Base-by-base conservation (phyloP, 2,888 invertebrate species). In the Ectemnius continuus region DNA sequence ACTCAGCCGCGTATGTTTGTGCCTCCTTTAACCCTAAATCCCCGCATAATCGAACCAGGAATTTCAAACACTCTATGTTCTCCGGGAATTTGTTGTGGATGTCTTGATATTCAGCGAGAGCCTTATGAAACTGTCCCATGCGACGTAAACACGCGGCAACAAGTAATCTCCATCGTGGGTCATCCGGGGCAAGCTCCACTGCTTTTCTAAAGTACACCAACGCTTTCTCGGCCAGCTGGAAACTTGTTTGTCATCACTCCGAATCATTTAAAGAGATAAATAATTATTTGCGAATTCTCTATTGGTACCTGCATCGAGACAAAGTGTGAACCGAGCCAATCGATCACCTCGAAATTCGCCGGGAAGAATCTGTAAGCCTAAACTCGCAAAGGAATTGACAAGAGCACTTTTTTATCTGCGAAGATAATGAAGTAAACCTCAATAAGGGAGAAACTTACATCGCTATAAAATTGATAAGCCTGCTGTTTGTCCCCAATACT, bases 51-150 rank as follows among this genome's bases (percentile, higher is more conserved):
- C 97, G 94, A n/a, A 97, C 95, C 85, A 98, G 93, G 89, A 97
- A 94, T 91, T 97, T 96, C 66, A 98, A 92, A 91, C 99, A 99
- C 88, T 98, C 98, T 0, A 97, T 93, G 90, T 99, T 98, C 77
- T 99, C 98, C 0, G 99, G 99, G 91, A 99, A 99, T 81, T 95
- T 94, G 20, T 94, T 92, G 88, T 98, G 96, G 86, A 99, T 95
- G 81, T 94, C 94, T 91, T 97, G 96, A 91, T 97, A 98, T 0
- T 96, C 93, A 6, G 94, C 92, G 20, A 98, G 92, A 8, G 97
- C 97, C 85, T 95, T 95, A 82, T 96, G 96, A 89, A 97, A 97
- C 86, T 95, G 95, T 36, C 97, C 97, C 69, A 95, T 95, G 82
- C 97, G 93, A 56, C 97, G 92, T 86, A 96, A 94, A 89, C 97